A percentile compares a stretch with the other conserved stretches of the same genome.
phyloP scores from a whole-genome alignment of 1,140 invertebrate species.

The Drosophila sucinea region DNA sequence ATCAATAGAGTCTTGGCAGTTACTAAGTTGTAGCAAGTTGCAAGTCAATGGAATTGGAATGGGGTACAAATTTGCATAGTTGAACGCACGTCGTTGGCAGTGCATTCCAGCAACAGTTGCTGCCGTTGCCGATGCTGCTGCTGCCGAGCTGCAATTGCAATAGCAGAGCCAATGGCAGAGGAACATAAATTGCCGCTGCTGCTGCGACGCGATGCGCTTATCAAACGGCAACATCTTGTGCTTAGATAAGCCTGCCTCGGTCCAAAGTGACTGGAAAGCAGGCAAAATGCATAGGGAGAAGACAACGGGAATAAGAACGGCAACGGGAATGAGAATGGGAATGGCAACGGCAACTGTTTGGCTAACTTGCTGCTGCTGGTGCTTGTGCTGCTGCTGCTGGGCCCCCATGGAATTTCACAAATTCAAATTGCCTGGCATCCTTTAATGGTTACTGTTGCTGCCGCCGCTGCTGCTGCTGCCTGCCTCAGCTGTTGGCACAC shows the following conservation, averaged over 20 bases:
- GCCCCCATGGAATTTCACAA: conserved; percentile 75
- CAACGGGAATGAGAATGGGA: conserved; percentile 18
- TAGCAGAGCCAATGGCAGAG: conserved; percentile 24
- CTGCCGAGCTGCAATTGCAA: conserved; percentile 51
- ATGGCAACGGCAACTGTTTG: conserved; percentile 45
- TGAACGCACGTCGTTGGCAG: conserved; percentile 67
- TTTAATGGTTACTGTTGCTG: conserved; percentile 49
- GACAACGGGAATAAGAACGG: conserved; percentile 29
- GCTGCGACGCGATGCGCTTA: conserved; percentile 65
- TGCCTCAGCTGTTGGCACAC: conserved; percentile 67
- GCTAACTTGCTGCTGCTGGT: conserved; percentile 11
- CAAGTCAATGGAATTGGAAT: conserved; percentile 63
- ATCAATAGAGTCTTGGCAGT: conserved; percentile 40
- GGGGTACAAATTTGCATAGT: conserved; percentile 75
- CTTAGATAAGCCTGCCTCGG: conserved; percentile 68
- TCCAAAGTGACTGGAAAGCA: conserved; percentile 18
- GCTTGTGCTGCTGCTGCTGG: conserved; percentile 28
- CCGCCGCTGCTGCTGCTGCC: conserved; percentile 35
- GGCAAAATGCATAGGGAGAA: conserved; percentile 16
- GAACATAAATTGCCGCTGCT: conserved; percentile 70
- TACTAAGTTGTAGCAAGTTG: conserved; percentile 80
- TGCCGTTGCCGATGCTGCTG: conserved; percentile 31
- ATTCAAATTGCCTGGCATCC: conserved; percentile 80
- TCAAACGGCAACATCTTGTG: conserved; percentile 80
- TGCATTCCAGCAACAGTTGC: conserved; percentile 75